These are phyloP conservation scores for Strigops habroptila DNA, from an alignment of 2,113 vertebrate species.

Conservation along the genomic window DNA sequence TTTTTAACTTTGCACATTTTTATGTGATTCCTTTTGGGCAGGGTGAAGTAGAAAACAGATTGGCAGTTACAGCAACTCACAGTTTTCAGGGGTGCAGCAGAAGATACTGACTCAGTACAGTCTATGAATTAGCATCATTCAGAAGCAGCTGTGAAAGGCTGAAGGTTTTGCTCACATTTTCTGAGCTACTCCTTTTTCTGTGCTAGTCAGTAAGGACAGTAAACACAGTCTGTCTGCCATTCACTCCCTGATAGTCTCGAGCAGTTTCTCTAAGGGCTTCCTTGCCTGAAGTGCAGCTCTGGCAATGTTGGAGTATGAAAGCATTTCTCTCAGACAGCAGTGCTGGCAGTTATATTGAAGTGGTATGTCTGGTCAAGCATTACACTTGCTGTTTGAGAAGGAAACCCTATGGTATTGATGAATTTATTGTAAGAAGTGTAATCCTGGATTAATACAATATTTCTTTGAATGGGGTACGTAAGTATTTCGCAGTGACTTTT, in stretches of 20 bases:
- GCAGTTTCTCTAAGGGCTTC: neutral
- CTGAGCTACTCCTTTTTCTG: neutral
- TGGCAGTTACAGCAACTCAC: neutral
- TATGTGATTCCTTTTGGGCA: neutral
- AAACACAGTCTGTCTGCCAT: conserved; percentile 22
- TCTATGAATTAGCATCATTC: neutral
- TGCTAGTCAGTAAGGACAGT: neutral
- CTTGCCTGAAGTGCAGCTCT: neutral
- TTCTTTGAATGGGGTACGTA: neutral
- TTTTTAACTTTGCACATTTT: neutral
- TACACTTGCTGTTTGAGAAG: neutral
- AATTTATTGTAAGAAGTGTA: neutral
- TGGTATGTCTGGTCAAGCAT: neutral
- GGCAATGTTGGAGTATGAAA: neutral
- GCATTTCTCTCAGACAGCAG: neutral
- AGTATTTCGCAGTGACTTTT: neutral
- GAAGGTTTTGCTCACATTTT: neutral
- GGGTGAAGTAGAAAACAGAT: neutral
- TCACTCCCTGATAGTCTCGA: neutral
- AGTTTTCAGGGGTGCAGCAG: neutral
- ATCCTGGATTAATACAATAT: neutral
- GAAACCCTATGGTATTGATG: neutral
- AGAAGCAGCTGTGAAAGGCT: conserved; percentile 25
- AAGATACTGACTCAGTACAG: neutral
- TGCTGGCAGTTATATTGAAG: neutral